Evolutionary conservation across 2,113 vertebrate species (phyloP).

Genomic region (Probosciger aterrimus): DNA sequence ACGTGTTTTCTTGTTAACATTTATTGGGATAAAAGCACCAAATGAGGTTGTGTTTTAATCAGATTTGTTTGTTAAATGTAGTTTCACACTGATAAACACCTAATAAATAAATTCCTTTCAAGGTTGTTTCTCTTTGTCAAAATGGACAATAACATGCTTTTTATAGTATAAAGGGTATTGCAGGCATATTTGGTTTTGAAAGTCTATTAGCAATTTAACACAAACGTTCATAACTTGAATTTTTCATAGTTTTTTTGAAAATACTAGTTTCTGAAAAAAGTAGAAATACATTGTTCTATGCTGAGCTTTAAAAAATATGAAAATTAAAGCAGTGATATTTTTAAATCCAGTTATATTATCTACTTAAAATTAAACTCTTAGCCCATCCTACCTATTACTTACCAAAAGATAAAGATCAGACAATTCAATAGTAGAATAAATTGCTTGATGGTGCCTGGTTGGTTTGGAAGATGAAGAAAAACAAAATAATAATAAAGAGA

Average conservation of each 20-base stretch:
- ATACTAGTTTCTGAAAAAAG: constrained; percentile 52
- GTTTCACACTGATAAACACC: not conserved
- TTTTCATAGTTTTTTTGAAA: not conserved
- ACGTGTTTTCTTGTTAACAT: not conserved
- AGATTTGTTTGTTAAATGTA: not conserved
- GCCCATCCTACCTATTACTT: constrained; percentile 12
- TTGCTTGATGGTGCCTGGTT: not conserved
- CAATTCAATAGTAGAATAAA: constrained; percentile 1
- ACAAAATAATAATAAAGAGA: not conserved
- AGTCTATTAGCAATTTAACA: constrained; percentile 16
- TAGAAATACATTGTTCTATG: constrained; percentile 12
- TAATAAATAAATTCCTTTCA: not conserved
- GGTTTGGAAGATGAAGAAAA: not conserved
- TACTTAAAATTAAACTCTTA: constrained; percentile 23
- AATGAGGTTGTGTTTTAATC: not conserved
- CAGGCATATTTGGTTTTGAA: not conserved
- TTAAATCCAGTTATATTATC: constrained; percentile 9
- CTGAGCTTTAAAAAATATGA: not conserved
- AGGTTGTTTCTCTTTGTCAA: not conserved
- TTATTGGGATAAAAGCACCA: not conserved
- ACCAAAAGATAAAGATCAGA: constrained; percentile 20
- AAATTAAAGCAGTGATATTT: constrained; percentile 20
- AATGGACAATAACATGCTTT: not conserved
- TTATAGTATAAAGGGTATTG: not conserved
- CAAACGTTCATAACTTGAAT: constrained; percentile 29